These are phyloP conservation scores for Diachasmimorpha longicaudata DNA, from an alignment of 1,140 invertebrate species.

Conservation along the genomic window DNA sequence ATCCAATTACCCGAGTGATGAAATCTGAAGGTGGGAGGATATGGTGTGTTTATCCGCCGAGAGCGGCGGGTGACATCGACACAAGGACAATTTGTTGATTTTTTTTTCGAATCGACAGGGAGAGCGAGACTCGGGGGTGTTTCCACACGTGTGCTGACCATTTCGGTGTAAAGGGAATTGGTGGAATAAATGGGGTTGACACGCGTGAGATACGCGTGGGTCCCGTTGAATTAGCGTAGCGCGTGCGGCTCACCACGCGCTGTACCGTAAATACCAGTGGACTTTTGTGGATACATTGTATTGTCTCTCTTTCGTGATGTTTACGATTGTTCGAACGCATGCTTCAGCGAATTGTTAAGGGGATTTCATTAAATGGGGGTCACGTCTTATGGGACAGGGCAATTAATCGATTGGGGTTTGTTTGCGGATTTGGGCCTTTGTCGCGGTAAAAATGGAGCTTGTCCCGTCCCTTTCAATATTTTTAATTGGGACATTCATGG, in stretches of 20 bases:
- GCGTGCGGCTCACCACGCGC: background rate
- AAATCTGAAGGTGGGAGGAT: background rate
- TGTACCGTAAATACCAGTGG: background rate
- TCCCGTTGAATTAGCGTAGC: background rate
- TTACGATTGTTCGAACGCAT: background rate
- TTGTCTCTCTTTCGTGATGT: background rate
- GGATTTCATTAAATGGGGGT: no score
- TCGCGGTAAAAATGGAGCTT: no score
- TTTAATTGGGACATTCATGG: no score
- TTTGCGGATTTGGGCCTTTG: no score
- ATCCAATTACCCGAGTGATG: background rate
- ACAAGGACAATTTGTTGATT: background rate
- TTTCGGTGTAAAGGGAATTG: background rate
- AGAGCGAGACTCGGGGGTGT: background rate
- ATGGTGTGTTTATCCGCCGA: background rate
- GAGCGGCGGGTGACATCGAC: background rate
- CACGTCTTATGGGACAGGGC: no score
- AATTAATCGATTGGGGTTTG: no score
- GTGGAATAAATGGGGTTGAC: background rate
- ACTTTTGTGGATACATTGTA: background rate
- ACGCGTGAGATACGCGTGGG: background rate
- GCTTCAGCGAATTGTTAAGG: no score
- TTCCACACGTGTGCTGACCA: background rate
- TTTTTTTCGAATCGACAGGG: background rate
- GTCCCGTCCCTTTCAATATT: no score